Conservation (phyloP, 2,888 invertebrate genomes). For the Trimorus sp. region DNA sequence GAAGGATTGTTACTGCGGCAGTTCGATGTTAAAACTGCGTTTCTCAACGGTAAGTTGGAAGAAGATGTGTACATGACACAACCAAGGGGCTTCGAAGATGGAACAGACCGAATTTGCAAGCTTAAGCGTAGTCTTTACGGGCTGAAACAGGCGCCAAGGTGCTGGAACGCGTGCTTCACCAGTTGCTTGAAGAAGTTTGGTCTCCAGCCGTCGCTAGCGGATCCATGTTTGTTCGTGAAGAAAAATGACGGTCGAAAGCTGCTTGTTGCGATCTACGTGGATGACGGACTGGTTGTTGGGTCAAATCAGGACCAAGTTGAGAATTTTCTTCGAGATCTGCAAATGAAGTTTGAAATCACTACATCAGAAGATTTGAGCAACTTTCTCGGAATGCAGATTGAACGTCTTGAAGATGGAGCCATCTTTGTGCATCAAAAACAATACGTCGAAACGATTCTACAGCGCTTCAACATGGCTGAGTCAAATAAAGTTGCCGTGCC, state of each 20-base stretch:
- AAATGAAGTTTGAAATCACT: slow-evolving; percentile 40
- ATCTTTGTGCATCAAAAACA: slow-evolving; percentile 27
- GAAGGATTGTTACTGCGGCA: slow-evolving; percentile 68
- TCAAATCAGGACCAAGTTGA: slow-evolving; percentile 7
- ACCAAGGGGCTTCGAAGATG: too few relatives aligned
- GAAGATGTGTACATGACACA: too few relatives aligned
- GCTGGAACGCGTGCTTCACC: slow-evolving; percentile 65
- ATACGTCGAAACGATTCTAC: slow-evolving; percentile 7
- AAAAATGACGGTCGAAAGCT: slow-evolving; percentile 25
- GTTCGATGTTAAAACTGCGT: slow-evolving; percentile 72
- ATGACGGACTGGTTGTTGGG: slow-evolving; percentile 41
- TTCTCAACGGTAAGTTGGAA: too few relatives aligned
- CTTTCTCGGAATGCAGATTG: slow-evolving; percentile 45
- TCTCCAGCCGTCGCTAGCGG: slow-evolving; percentile 30
- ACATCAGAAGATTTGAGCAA: background rate
- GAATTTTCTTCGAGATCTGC: slow-evolving; percentile 21
- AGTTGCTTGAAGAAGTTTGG: slow-evolving; percentile 22
- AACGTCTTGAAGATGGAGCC: slow-evolving; percentile 21
- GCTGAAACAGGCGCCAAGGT: slow-evolving; percentile 71
- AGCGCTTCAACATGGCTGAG: slow-evolving; percentile 17
- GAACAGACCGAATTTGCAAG: slow-evolving; percentile 62
- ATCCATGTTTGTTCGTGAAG: slow-evolving; percentile 43
- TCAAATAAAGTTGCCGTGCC: slow-evolving; percentile 1
- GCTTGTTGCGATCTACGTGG: slow-evolving; percentile 39
- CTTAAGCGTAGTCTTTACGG: slow-evolving; percentile 71